Percentiles rank a stretch among this genome's conserved stretches.
Evolutionary conservation across 2,888 invertebrate genomes (phyloP).

Genomic region (Erebia epiphron): DNA sequence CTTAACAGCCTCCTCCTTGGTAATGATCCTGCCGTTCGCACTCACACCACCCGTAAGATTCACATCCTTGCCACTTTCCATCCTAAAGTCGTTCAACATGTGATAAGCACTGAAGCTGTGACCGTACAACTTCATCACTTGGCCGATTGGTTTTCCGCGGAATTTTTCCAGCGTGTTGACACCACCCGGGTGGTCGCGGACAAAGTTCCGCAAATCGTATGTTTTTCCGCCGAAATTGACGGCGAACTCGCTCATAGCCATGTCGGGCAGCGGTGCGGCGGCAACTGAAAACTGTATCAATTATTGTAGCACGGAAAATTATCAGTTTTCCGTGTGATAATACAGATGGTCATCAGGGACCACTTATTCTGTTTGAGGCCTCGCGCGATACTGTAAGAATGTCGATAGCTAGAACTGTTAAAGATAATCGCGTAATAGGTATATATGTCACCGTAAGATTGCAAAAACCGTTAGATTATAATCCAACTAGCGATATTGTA

Average conservation of each 20-base stretch:
- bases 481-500: too few relatives aligned
- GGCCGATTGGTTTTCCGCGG: conserved; percentile 78
- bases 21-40: conserved; percentile 68
- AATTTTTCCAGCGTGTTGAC: conserved; percentile 84
- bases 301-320: conserved; percentile 1
- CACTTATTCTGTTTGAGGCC: conserved; percentile 24
- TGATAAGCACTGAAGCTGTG: conserved; percentile 86
- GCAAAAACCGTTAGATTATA: too few relatives aligned
- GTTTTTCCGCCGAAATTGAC: conserved; percentile 70
- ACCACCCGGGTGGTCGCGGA: conserved; percentile 90
- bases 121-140: conserved; percentile 79
- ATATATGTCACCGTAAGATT: too few relatives aligned
- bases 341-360: conserved; percentile 36
- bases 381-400: neutral
- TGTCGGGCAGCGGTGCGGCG: conserved; percentile 43
- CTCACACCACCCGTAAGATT: conserved; percentile 68
- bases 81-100: conserved; percentile 84
- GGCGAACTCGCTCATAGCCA: conserved; percentile 56
- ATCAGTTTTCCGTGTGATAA: conserved; percentile 42
- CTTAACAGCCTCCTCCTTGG: conserved; percentile 56
- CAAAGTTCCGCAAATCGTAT: conserved; percentile 86
- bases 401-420: conserved; percentile 2
- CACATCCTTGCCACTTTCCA: conserved; percentile 69
- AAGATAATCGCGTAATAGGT: neutral
- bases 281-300: conserved; percentile 41